Conservation (phyloP, 2,797 vertebrate genomes). For the Uromys caudimaculatus region DNA sequence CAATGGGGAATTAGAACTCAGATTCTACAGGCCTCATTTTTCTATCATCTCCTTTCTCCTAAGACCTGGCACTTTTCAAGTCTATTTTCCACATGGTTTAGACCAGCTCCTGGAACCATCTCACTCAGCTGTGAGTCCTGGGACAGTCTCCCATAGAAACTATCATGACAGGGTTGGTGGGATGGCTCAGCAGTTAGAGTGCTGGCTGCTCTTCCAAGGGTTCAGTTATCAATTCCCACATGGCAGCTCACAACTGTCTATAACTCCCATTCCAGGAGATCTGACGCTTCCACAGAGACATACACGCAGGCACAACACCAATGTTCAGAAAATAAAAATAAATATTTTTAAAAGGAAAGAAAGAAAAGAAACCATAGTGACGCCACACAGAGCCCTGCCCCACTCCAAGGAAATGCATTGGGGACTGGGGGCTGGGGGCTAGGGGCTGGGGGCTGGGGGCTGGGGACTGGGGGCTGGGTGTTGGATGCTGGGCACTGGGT, state of each 20-base stretch:
- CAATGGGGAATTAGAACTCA: neutral
- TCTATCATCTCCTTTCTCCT: conserved; percentile 1
- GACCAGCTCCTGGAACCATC: neutral
- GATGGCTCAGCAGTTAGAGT: neutral
- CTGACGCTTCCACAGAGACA: neutral
- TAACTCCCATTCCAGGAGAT: neutral
- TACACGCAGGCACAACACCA: neutral
- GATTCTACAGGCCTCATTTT: neutral
- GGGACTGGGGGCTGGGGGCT: too few relatives aligned
- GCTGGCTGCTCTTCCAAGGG: neutral
- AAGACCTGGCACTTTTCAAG: neutral
- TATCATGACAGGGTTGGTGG: neutral
- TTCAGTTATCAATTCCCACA: neutral
- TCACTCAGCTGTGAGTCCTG: neutral
- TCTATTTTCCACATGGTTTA: neutral
- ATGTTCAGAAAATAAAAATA: neutral
- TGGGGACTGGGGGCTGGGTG: too few relatives aligned
- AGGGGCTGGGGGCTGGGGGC: too few relatives aligned
- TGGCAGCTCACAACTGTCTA: neutral
- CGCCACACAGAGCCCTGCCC: too few relatives aligned
- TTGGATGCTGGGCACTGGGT: too few relatives aligned
- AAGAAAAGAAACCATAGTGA: neutral
- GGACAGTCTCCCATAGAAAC: neutral
- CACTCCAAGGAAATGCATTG: neutral
- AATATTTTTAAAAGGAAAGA: neutral